phyloP scores from a whole-genome alignment of 2,797 vertebrate genomes.

The Neosilurus hyrtlii region DNA sequence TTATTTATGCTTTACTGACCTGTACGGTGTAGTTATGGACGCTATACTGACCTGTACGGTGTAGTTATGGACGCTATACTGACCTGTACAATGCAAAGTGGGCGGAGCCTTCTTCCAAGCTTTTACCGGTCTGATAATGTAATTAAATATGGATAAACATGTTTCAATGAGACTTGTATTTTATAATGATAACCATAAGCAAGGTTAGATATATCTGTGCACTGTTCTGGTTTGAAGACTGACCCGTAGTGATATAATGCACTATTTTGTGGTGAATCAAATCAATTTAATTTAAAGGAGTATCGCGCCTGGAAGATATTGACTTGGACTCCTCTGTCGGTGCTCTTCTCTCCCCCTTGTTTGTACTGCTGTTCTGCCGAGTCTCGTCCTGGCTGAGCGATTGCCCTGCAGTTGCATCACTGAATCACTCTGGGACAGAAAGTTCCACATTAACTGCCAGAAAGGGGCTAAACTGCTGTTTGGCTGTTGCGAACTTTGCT shows the following conservation, averaged over 20 bases:
- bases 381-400: not conserved
- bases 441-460: constrained; percentile 4
- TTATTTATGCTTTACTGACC: too few species aligned
- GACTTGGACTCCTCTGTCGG: not conserved
- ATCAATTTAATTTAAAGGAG: not conserved
- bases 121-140: not conserved
- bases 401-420: constrained; percentile 6
- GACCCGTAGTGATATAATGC: not conserved
- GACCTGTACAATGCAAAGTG: too few species aligned
- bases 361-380: not conserved
- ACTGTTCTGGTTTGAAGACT: not conserved
- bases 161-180: not conserved
- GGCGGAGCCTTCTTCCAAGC: not conserved
- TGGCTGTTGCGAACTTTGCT: not conserved
- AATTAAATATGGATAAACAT: not conserved
- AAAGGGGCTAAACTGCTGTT: not conserved
- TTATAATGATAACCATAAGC: not conserved
- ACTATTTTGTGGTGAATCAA: not conserved
- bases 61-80: too few species aligned
- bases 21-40: too few species aligned
- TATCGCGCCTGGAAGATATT: not conserved
- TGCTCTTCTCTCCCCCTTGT: not conserved
- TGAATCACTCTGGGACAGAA: not conserved
- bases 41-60: too few species aligned
- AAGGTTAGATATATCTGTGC: too few species aligned